Base-by-base conservation (phyloP, 2,797 vertebrate genomes). In the Acridotheres tristis region DNA sequence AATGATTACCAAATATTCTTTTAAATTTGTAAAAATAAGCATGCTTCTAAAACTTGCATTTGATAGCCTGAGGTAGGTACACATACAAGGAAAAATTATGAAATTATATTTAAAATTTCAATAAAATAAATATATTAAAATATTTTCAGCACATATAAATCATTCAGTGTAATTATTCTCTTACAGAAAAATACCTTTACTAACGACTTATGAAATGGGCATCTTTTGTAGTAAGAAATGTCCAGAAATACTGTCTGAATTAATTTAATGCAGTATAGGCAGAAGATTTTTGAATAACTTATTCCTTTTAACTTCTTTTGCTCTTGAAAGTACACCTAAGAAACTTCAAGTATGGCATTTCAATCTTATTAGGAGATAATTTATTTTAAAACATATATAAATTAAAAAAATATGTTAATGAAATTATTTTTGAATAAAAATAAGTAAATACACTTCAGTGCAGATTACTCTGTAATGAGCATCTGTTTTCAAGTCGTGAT, bases 231-330 rank as follows among this genome's bases (percentile, higher is more conserved):
- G 38, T 8, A 65, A 80, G 55, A 66, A 69, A 43, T n/a, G 11
- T 3, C 18, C 34, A 53, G 19, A 76, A 82, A 54, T 61, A 30
- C 3, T 12, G 7, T 42, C 29, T 12, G 2, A 75, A 48, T 65
- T 57, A 0, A n/a, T 48, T 83, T 62, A 69, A 3, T 38, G 54
- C 14, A 19, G 9, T n/a, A 55, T 2, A 74, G n/a, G 20, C 1
- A 57, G 27, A 58, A 73, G 4, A 68, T 54, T 30, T 65, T 76
- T 5, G 4, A 80, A 40, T 51, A 69, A 3, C 4, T 54, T 77
- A 18, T 63, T 71, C 23, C 20, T 29, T 4, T 47, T 54, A 27
- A 73, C 7, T 61, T 58, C 15, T 67, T 76, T 23, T n/a, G 7
- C 59, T 67, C 43, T 59, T 73, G 25, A 91, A 91, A 63, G 67